Percentiles rank a stretch among this genome's conserved stretches.
Evolutionary conservation across 2,797 vertebrate species (phyloP).

Genomic region (Erethizon dorsatum): DNA sequence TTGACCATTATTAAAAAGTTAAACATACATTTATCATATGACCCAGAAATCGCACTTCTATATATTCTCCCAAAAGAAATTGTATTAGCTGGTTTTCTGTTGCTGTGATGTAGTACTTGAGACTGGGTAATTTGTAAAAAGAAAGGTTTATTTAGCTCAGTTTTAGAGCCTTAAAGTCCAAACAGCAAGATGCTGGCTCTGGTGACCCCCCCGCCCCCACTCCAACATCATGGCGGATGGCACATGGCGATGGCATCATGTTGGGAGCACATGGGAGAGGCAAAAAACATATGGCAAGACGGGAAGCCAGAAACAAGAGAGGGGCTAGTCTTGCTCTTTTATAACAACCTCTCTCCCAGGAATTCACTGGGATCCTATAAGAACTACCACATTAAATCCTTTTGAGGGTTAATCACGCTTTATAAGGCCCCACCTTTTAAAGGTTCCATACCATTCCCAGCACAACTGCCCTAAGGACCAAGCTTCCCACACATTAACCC

Average conservation of each 20-base stretch:
- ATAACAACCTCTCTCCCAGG: background rate
- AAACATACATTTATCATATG: no score
- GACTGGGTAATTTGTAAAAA: no score
- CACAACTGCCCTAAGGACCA: no score
- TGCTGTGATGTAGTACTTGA: background rate
- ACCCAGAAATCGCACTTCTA: no score
- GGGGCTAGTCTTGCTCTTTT: no score
- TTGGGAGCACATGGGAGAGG: background rate
- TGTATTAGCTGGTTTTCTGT: background rate
- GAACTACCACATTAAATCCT: background rate
- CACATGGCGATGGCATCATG: background rate
- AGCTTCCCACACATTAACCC: no score
- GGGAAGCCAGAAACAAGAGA: no score
- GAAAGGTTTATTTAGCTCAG: background rate
- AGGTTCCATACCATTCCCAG: background rate
- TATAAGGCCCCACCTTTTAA: background rate
- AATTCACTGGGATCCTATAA: background rate
- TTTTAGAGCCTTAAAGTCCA: background rate
- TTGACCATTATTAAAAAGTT: background rate
- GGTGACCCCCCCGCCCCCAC: background rate
- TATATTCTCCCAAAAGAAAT: background rate
- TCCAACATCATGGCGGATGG: background rate
- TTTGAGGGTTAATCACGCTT: background rate
- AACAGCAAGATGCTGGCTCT: background rate
- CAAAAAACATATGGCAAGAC: no score